Percentiles rank a stretch among this genome's conserved stretches.
Conservation (phyloP, 2,113 vertebrate species). For the Campylorhamphus procurvoides region DNA sequence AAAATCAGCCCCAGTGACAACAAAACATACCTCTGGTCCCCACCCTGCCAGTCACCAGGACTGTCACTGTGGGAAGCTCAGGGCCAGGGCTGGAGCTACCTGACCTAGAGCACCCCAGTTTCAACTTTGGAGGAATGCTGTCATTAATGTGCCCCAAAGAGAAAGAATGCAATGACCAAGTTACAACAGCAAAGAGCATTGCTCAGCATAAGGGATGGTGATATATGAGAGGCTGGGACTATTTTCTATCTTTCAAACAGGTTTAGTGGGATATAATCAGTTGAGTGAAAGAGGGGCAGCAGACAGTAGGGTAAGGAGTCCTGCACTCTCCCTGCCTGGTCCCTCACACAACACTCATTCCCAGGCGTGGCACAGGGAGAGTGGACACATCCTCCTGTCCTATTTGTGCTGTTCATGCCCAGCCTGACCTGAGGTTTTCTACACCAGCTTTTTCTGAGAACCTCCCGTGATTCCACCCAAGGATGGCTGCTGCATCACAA, state of each 20-base stretch:
- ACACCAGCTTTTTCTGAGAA: not conserved
- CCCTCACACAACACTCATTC: not conserved
- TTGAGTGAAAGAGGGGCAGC: not conserved
- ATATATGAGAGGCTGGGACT: not conserved
- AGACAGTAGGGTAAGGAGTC: not conserved
- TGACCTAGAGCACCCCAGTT: not conserved
- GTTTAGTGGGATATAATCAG: not conserved
- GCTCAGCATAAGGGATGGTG: not conserved
- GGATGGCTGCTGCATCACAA: not conserved
- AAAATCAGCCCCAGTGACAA: not conserved
- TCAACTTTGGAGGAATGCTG: rapidly evolving
- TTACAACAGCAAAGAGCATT: not conserved
- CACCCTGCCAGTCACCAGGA: not conserved
- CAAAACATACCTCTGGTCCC: rapidly evolving
- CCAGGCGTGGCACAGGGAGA: rapidly evolving
- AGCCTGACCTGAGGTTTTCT: not conserved
- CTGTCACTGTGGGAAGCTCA: not conserved
- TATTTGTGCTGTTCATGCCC: rapidly evolving
- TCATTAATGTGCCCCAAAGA: rapidly evolving
- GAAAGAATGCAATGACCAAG: rapidly evolving
- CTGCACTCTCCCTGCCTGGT: not conserved
- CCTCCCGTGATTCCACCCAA: rapidly evolving
- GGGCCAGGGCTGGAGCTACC: not conserved
- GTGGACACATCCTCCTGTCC: rapidly evolving
- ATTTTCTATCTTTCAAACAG: not conserved